Evolutionary conservation across 2,888 invertebrate genomes (phyloP), one percentile per base, ranked within the genome.

Genomic region (Papilio gigon): DNA sequence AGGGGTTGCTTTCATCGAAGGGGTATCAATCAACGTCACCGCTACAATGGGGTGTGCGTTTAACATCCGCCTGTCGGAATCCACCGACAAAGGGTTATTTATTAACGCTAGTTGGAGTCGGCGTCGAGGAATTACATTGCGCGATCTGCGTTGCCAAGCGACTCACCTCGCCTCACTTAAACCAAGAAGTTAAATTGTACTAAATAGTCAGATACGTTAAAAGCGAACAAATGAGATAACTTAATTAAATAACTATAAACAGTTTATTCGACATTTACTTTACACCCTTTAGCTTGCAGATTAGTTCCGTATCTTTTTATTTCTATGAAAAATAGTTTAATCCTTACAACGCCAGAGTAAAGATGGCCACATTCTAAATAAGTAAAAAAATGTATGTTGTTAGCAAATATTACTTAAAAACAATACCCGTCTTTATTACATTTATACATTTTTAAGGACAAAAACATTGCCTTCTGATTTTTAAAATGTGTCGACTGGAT

Each of bases 11-110:
- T 58, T 47, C 68, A 58, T 63, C 56, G 68, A 58, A 20, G 59
- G 33, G 22, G 35, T 47, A 68, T 68, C 68, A 63, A 68, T 68
- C 68, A 68, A 58, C 35, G 68, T 68, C 68, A 27, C 37, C 6
- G 20, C 20, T 35, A 58, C 63, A 58, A 63, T 63, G 63, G 67
- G 50, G n/a, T 22, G 22, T 42, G 53, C 53, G 60, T 56, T 61
- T 37, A 53, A 42, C 63, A 63, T 60, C 50, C 14, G 67, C 61
- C 67, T 37, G 50, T 40, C 37, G 47, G 42, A 30, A 40, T 22
- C 42, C 60, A 33, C n/a, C 17, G 37, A 62, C 42, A 67, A 42
- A 62, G 42, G 61, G 25, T 42, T 62, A 62, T 65, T 65, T 62
- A 67, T 62, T 62, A 67, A 62, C 37, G 53, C 25, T 56, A 62